Base-by-base conservation (phyloP, 30 jellyfish, hydroid and myxozoan species). In the Haliclystus octoradiatus region DNA sequence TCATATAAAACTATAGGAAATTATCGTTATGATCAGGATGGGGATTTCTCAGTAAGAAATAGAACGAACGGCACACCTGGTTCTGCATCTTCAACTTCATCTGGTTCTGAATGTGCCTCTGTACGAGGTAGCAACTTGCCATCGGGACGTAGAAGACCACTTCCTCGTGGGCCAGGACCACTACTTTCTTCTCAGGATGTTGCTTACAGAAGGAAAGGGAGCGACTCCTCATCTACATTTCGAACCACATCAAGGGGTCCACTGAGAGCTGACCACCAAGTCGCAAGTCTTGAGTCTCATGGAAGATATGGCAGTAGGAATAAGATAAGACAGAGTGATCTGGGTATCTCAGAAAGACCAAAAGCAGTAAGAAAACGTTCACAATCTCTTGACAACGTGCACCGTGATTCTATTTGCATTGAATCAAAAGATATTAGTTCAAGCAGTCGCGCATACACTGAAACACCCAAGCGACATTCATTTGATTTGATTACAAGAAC, bases 111-210 rank as follows among this genome's bases (percentile, higher is more conserved):
- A 19, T 5, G 57, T 40, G 57, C 57, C 19, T 9, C 19, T 19
- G 57, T 19, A 40, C 19, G 14, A 26, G 7, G 46, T 24, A 34
- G 67, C 30, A 7, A 72, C 24, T 52, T 32, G 63, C 69, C 82
- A 15, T 52, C 72, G 12, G 28, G n/a, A 1, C 2, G 35, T 15
- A 34, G 75, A 23, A 65, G 92, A 22, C 92, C 92, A 46, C 70
- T 79, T 40, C 92, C 92, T 29, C 78, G 32, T 22, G 92, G 92
- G 7, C 92, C 92, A 1, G 92, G 92, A 22, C 92, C 92, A 3
- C 34, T 79, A 32, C 69, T 79, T 2, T 83, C 92, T 23, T 23
- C 65, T 1, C 29, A 50, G 7, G 35, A 26, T 25, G 28, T 69
- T 2, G 70, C 51, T 50, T 24, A 24, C 3, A 63, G 63, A 26